Conservation (phyloP, 2,797 vertebrate species). For the Pipistrellus pipistrellus region DNA sequence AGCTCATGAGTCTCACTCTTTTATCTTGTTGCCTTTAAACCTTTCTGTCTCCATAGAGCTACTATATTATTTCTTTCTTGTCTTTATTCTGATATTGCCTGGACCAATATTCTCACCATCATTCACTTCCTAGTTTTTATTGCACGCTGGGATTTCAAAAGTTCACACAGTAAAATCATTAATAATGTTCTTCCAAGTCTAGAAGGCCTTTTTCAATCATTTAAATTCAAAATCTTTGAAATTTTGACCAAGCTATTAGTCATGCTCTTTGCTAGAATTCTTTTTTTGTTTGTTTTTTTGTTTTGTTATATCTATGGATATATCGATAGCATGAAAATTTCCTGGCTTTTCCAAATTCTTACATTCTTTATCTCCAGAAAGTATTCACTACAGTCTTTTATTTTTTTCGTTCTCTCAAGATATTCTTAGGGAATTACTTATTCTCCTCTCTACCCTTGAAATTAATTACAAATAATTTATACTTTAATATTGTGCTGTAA, state of each 20-base stretch:
- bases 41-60: background rate
- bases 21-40: background rate
- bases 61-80: background rate
- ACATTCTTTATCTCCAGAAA: background rate
- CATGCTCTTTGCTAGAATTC: background rate
- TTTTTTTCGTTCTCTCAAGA: background rate
- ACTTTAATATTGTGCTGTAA: background rate
- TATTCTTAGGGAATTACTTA: background rate
- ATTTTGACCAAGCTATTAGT: background rate
- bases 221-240: background rate
- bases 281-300: no score
- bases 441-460: background rate
- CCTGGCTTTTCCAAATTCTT: background rate
- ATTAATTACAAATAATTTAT: background rate
- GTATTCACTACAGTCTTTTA: background rate
- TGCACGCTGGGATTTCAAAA: background rate
- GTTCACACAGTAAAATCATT: background rate
- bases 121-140: background rate
- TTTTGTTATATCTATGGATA: background rate
- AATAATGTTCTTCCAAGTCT: background rate
- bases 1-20: background rate
- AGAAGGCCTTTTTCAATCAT: background rate
- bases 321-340: background rate
- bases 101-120: background rate
- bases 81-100: background rate